phyloP scores from a whole-genome alignment of 2,113 vertebrate species.

The Rhinolophus ferrumequinum region DNA sequence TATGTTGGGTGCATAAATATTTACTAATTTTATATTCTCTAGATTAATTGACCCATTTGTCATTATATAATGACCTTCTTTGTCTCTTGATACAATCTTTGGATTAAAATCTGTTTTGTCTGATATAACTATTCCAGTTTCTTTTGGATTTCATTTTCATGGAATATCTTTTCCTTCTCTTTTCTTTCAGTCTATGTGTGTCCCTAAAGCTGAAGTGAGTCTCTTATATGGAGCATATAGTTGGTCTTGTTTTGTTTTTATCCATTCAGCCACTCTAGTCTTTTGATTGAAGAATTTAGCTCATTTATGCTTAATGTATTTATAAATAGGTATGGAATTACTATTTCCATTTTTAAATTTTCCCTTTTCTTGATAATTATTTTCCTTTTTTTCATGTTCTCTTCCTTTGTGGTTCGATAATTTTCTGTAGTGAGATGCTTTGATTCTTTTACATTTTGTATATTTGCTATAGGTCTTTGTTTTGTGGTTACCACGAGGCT shows the following conservation, averaged over 20 bases:
- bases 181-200: neutral
- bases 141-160: neutral
- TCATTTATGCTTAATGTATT: neutral
- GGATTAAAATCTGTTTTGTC: too few relatives aligned
- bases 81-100: neutral
- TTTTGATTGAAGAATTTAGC: neutral
- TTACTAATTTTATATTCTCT: neutral
- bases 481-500: neutral
- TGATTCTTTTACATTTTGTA: neutral
- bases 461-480: neutral
- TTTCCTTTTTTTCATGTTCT: neutral
- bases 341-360: neutral
- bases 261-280: neutral
- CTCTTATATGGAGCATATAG: neutral
- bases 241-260: neutral
- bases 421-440: neutral
- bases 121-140: neutral
- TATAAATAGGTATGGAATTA: neutral
- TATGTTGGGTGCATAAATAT: neutral
- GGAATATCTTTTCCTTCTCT: neutral
- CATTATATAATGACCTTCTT: neutral
- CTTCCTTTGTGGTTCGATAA: neutral
- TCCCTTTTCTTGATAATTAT: neutral
- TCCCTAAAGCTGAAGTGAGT: neutral
- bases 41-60: neutral